phyloP scores from a whole-genome alignment of 1,140 invertebrate genomes.

The Rhizoglyphus robini region DNA sequence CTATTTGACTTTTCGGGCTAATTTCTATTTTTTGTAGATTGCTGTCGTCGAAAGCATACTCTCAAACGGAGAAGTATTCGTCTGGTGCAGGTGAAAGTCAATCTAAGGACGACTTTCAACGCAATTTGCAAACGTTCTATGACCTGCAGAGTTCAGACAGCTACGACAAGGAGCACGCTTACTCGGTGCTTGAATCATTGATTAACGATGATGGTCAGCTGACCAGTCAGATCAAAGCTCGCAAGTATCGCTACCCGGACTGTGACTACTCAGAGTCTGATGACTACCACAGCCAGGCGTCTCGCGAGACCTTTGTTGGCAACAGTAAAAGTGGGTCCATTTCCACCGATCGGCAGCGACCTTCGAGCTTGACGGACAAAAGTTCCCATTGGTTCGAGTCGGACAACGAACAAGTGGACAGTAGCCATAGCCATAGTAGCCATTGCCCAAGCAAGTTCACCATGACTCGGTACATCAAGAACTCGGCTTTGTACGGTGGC shows the following conservation, averaged over 20 bases:
- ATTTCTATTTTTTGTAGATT: no score
- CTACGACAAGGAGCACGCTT: background rate
- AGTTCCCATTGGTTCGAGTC: background rate
- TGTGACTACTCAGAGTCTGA: background rate
- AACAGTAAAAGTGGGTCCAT: background rate
- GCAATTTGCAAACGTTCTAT: background rate
- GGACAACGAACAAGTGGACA: background rate
- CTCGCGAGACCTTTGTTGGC: no score
- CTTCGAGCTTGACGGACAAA: background rate
- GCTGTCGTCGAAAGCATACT: no score
- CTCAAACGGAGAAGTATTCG: no score
- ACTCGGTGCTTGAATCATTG: conserved; percentile 5
- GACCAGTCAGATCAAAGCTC: background rate
- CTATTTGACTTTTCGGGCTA: no score
- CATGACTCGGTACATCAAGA: background rate
- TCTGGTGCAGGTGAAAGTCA: background rate
- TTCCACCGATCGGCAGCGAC: background rate
- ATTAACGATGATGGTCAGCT: background rate
- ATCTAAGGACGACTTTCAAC: background rate
- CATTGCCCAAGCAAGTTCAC: background rate
- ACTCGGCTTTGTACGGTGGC: background rate
- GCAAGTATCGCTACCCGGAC: background rate
- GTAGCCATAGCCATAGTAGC: background rate
- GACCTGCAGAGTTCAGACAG: background rate
- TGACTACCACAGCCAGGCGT: no score